Evolutionary conservation across 1,140 invertebrate species (phyloP), one percentile per base, ranked within the genome.

Genomic region (Globodera rostochiensis): DNA sequence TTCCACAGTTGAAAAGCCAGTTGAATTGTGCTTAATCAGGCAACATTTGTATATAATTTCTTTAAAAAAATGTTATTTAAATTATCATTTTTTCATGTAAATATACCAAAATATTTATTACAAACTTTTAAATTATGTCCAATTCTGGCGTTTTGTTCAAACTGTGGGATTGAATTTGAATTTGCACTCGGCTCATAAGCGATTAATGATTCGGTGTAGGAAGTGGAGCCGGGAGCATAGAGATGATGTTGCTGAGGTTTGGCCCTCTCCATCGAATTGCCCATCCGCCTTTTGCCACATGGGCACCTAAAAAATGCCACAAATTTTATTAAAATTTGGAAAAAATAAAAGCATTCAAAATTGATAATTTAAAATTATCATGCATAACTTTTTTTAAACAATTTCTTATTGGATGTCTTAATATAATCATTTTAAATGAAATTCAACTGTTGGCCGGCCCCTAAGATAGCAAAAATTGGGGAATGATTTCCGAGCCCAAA

Each of bases 151-250:
- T 57, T 25, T 50, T 74, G 25, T 15, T 57, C 25, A 74, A 75
- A 75, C 15, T 66, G 57, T 53, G 49, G 57, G 36, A 57, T 53
- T 8, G 53, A 36, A 25, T 25, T 25, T 25, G 25, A 25, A 64
- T 57, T 75, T 57, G 15, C 74, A n/a, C 66, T 75, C n/a, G 15
- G 53, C 66, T 75, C 66, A 64, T 75, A 57, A 75, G 57, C 57
- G 46, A 75, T 75, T 19, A 75, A 46, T 64, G 74, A 75, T 75
- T 75, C 74, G 15, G 49, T 75, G 19, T 75, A 75, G 15, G 74
- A 60, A 60, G 57, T 57, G 19, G 74, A 75, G 36, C 74, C 49
- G 5, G 74, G 57, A 4, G 74, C 36, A 75, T 75, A 75, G 13
- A 75, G n/a, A 50, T 75, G 47, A 45, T 15, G 5, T 75, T 75